Evolutionary conservation across 2,797 vertebrate species (phyloP), one percentile per base, ranked within the genome.

Genomic region (Rhyacichthys aspro): DNA sequence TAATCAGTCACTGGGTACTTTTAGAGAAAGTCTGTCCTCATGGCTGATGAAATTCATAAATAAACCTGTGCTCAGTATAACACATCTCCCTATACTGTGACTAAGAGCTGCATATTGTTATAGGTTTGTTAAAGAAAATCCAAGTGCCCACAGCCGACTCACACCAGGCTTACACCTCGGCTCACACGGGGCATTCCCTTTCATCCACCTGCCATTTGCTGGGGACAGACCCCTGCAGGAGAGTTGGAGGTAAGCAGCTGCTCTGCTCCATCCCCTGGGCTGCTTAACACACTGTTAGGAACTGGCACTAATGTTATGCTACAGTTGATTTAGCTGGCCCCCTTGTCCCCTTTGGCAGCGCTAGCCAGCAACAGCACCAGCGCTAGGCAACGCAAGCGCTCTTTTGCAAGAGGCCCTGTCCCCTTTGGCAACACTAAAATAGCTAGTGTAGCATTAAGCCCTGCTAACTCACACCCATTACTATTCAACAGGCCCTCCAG

Each of bases 401-500:
- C 74, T 86, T 85, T 81, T 76, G 63, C 80, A 78, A 75, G 81
- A 84, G 73, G 72, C 66, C 78, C 78, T 84, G 87, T 88, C 86
- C 85, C 88, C 87, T 58, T 83, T 81, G 87, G 87, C 88, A 78
- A 84, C 72, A 73, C 71, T 78, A 70, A 80, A 88, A 81, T 59
- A 73, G 81, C 79, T 76, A 82, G 78, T 67, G 80, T 84, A 84
- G 84, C 87, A 84, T 78, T 87, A 91, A 86, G 79, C 82, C 79
- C 68, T 80, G 83, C 82, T 88, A 88, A 89, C 85, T 78, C 70
- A 16, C 74, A 63, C 45, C 82, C 59, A 88, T 89, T 90, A 90
- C 89, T 91, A 89, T 91, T 91, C 86, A 90, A 85, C 88, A 89
- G 88, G 77, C 88, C 90, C 89, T 70, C 86, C 84, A 88, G 90